Evolutionary conservation across 2,113 vertebrate species (phyloP), one percentile per base, ranked within the genome.

Genomic region (Plecotus auritus): DNA sequence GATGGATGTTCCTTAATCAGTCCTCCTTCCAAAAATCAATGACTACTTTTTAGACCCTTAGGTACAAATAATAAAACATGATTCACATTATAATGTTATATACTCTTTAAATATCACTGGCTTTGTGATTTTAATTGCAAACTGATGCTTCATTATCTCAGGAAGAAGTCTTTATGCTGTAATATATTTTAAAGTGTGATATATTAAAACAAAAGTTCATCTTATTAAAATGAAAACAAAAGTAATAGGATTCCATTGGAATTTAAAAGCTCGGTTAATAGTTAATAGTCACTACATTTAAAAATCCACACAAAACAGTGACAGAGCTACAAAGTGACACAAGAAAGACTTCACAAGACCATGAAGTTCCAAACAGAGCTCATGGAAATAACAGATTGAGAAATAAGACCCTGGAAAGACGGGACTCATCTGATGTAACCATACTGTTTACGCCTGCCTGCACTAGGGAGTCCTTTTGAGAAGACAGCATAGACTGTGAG

Each of bases 111-210:
- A 85, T 88, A 85, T 40, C 70, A 92, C 81, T 74, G 82, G 74
- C 74, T 93, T 90, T 77, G 56, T 74, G 72, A 93, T 85, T 88
- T 67, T 97, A 96, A 92, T 47, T 93, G 47, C 66, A 95, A 96
- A 87, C 5, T 32, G 74, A 64, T 91, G 69, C 40, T 80, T 76
- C 35, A 37, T 83, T 92, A 90, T 61, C 93, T 96, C 59, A 95
- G 51, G 45, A 54, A 87, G 22, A 97, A 88, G 35, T 81, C 30
- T 96, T 93, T 81, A 70, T 32, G 32, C 30, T 72, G 6, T 45
- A 87, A 89, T 83, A 40, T 82, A 90, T 76, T 89, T 72, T 91
- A 26, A 90, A 82, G 76, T 30, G 35, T 90, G 42, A 94, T 64
- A 78, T 20, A 83, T 84, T 72, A 74, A 93, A 93, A 82, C 40